A percentile compares a stretch with the other conserved stretches of the same genome.
Evolutionary conservation across 2,888 invertebrate genomes (phyloP).

Genomic region (Dicyrtomina minuta): DNA sequence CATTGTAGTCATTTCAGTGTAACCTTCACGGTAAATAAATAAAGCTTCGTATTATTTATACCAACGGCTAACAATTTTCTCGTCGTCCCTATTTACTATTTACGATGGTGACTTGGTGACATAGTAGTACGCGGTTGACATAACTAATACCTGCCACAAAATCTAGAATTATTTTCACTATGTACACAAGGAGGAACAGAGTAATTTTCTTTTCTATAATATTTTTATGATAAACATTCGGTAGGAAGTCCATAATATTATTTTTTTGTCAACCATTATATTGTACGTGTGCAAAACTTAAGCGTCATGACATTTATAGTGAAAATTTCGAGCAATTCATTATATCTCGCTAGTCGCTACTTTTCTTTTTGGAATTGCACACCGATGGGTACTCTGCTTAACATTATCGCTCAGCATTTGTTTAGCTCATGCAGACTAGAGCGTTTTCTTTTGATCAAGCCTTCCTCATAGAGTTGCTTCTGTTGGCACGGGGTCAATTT

Average conservation of each 20-base stretch:
- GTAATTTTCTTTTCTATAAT: too few relatives aligned
- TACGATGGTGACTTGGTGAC: neutral
- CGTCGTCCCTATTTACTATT: constrained; percentile 9
- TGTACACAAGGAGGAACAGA: too few relatives aligned
- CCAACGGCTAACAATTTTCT: constrained; percentile 6
- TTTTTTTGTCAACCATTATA: neutral
- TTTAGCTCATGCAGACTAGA: neutral
- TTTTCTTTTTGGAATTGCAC: constrained; percentile 10
- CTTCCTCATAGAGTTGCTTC: neutral
- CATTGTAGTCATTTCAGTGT: too few relatives aligned
- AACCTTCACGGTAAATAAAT: too few relatives aligned
- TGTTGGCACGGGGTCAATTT: constrained; percentile 29
- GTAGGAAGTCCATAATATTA: neutral
- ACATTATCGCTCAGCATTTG: neutral
- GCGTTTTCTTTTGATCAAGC: neutral
- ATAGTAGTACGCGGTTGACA: constrained; percentile 6
- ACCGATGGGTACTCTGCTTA: neutral
- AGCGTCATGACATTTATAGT: constrained; percentile 5
- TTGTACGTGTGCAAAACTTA: neutral
- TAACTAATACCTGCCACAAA: constrained; percentile 3
- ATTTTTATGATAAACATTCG: neutral
- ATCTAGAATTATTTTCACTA: too few relatives aligned
- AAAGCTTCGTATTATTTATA: too few relatives aligned
- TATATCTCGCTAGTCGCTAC: constrained; percentile 19
- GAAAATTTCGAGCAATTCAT: constrained; percentile 29